These are phyloP conservation scores for Nannoperca obscura DNA, from an alignment of 2,797 vertebrate species.

Conservation along the genomic window DNA sequence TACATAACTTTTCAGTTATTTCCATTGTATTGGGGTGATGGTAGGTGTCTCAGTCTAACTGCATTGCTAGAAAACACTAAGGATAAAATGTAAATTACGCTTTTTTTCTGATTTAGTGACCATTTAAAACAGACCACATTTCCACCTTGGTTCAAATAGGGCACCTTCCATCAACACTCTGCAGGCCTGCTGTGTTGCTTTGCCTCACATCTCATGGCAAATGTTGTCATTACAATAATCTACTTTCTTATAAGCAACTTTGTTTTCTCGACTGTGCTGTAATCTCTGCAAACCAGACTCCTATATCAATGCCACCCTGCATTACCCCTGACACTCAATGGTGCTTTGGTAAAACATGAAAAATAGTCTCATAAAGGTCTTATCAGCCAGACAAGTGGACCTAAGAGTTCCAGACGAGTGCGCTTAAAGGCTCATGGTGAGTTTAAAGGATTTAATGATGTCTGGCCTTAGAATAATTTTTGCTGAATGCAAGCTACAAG, in stretches of 20 bases:
- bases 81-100: background rate
- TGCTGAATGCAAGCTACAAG: conserved; percentile 16
- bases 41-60: background rate
- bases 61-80: background rate
- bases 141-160: background rate
- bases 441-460: conserved; percentile 69
- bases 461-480: conserved; percentile 55
- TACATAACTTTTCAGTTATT: background rate
- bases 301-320: conserved; percentile 66
- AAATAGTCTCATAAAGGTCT: conserved; percentile 71
- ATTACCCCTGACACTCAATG: conserved; percentile 63
- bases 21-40: background rate
- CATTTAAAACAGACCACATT: conserved; percentile 8
- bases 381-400: conserved; percentile 70
- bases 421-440: conserved; percentile 59
- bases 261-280: conserved; percentile 52
- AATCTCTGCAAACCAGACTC: conserved; percentile 68
- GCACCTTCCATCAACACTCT: background rate
- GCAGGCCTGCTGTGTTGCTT: background rate
- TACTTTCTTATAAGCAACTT: conserved; percentile 51
- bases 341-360: conserved; percentile 69
- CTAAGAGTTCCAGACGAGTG: conserved; percentile 66
- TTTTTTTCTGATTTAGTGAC: background rate
- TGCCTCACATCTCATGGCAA: conserved; percentile 17
- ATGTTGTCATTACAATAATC: conserved; percentile 41